Evolutionary conservation across 1,140 invertebrate genomes (phyloP).

Genomic region (Cyclina sinensis): DNA sequence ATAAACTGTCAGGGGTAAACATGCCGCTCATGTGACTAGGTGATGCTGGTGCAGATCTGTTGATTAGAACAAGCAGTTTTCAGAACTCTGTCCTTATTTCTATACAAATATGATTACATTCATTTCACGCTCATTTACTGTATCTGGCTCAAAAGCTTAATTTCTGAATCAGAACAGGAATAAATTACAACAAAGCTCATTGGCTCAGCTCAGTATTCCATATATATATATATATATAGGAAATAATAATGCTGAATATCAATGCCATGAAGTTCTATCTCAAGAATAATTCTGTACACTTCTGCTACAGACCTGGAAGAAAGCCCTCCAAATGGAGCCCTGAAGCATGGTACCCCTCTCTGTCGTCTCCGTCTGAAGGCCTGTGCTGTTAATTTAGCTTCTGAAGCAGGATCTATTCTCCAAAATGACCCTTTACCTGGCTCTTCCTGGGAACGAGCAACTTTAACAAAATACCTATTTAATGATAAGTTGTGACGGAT

Average conservation of each 20-base stretch:
- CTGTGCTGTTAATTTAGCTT: conserved; percentile 98
- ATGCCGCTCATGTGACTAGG: conserved; percentile 95
- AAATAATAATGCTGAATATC: no score
- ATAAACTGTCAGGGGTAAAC: conserved; percentile 95
- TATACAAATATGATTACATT: no score
- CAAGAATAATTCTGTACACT: no score
- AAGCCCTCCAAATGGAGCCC: conserved; percentile 94
- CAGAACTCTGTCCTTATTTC: no score
- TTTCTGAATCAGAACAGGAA: no score
- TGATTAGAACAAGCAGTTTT: no score
- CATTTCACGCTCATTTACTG: no score
- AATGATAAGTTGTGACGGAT: conserved; percentile 99
- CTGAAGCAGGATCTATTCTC: conserved; percentile 98
- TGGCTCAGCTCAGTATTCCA: no score
- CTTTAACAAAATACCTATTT: conserved; percentile 99
- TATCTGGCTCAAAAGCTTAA: no score
- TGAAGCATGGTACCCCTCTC: conserved; percentile 95
- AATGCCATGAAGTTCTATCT: no score
- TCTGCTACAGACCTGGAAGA: conserved; percentile 91
- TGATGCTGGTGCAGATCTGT: conserved; percentile 97
- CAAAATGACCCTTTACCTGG: conserved; percentile 98
- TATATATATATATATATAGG: no score
- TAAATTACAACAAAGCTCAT: no score
- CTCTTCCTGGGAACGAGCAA: conserved; percentile 98
- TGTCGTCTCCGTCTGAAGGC: conserved; percentile 95